Base-by-base conservation (phyloP, 2,888 invertebrate genomes). In the Neoascia interrupta region DNA sequence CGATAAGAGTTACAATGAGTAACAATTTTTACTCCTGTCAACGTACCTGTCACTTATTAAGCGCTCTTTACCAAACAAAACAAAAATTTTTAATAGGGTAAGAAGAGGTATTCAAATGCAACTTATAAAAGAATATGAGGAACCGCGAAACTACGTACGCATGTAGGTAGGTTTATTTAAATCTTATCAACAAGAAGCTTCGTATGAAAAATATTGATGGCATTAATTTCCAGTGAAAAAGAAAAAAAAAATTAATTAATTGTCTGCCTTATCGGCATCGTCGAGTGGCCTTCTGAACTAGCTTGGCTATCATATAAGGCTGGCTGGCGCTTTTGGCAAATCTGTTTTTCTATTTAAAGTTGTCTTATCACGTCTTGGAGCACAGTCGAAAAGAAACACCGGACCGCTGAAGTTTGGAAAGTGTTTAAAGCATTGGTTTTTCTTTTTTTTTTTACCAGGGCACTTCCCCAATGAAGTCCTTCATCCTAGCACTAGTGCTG, bases 401-500 rank as follows among this genome's bases (percentile, higher is more conserved):
- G 39, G 16, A 28, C 39, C 5, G 26, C 36, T 36, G 31, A 41
- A 45, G 36, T 47, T 31, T 13, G 3, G 1, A 28, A 28, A 61
- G 43, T 21, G 18, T 10, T 28, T 13, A 39, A 23, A n/a, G 47
- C 5, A 61, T 5, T 37, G 3, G 18, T 31, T 53, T 26, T 83
- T 28, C 43, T 39, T 21, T 43, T 8, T 53, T 61, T 4, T 15
- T 53, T 19, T 66, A 49, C 1, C 41, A 76, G 61, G 43, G 43
- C 34, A 31, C 70, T 64, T 64, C 63, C 15, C 11, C 75, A 75
- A 87, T 87, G 87, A 84, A 79, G 81, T 83, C 81, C 75, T 61
- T 85, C 74, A 82, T 84, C 81, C 82, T 85, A 28, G 72, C 83
- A 37, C 66, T 83, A 47, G 80, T 85, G 72, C 80, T 86, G 69